Conservation (phyloP, 1,140 invertebrate species). For the Brachionus rubens region DNA sequence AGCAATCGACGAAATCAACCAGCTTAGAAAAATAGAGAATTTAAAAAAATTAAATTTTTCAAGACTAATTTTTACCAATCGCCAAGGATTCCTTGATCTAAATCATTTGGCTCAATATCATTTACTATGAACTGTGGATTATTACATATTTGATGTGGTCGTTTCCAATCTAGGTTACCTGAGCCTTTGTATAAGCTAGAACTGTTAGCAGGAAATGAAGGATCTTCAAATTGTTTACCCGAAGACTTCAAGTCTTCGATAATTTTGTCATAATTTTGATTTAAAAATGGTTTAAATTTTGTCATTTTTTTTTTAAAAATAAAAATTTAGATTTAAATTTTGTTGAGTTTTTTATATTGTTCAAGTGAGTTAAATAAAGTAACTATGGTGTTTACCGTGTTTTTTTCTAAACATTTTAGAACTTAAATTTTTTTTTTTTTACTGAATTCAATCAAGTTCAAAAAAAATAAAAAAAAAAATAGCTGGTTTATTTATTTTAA, state of each 20-base stretch:
- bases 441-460: no score
- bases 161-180: background rate
- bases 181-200: constrained; percentile 63
- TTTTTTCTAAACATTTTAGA: no score
- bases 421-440: no score
- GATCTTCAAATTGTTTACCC: constrained; percentile 5
- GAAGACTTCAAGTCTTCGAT: background rate
- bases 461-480: no score
- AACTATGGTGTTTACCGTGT: no score
- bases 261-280: constrained; percentile 17
- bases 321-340: no score
- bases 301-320: background rate
- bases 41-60: no score
- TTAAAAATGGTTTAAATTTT: constrained; percentile 9
- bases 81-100: constrained; percentile 7
- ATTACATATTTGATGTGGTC: constrained; percentile 1
- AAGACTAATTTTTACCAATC: no score
- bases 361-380: no score
- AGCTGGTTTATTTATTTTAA: no score
- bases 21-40: no score
- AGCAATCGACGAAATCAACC: constrained; percentile 13
- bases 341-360: no score
- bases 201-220: constrained; percentile 50
- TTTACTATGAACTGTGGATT: constrained; percentile 41
- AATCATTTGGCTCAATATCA: background rate